Percentiles rank a stretch among this genome's conserved stretches.
These are phyloP conservation scores for Habrosyne pyritoides DNA, from an alignment of 2,888 invertebrate genomes.

Conservation along the genomic window DNA sequence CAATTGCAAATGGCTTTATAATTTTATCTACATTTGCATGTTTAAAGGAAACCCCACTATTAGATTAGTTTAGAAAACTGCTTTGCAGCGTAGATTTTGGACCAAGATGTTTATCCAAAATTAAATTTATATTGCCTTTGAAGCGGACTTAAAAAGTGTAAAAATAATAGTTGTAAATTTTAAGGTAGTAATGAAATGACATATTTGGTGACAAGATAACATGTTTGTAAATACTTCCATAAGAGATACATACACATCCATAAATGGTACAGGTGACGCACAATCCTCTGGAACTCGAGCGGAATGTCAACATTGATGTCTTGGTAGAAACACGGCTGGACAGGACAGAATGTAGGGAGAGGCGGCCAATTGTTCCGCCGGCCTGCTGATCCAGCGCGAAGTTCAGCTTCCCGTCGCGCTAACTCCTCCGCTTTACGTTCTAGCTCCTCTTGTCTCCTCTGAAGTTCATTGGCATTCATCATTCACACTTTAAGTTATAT, in stretches of 20 bases:
- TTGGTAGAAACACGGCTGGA: conserved; percentile 99
- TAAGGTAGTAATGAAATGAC: too few relatives aligned
- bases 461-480: conserved; percentile 42
- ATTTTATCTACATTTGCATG: neutral
- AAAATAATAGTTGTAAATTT: too few relatives aligned
- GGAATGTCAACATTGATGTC: conserved; percentile 99
- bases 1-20: neutral
- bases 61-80: too few relatives aligned
- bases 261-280: conserved; percentile 96
- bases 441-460: conserved; percentile 94
- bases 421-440: conserved; percentile 96
- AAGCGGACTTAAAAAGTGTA: too few relatives aligned
- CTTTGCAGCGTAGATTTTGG: too few relatives aligned
- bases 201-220: too few relatives aligned
- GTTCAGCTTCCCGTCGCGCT: conserved; percentile 93
- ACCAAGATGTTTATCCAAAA: too few relatives aligned
- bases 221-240: too few relatives aligned
- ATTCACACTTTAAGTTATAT: conserved; percentile 9
- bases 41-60: too few relatives aligned
- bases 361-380: conserved; percentile 99
- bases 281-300: conserved; percentile 97
- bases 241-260: conserved; percentile 95
- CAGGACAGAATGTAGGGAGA: conserved; percentile 94
- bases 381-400: conserved; percentile 85
- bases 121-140: too few relatives aligned